Percentiles rank a stretch among this genome's conserved stretches.
Evolutionary conservation across 2,888 invertebrate genomes (phyloP).

Genomic region (Eupeodes latifasciatus): DNA sequence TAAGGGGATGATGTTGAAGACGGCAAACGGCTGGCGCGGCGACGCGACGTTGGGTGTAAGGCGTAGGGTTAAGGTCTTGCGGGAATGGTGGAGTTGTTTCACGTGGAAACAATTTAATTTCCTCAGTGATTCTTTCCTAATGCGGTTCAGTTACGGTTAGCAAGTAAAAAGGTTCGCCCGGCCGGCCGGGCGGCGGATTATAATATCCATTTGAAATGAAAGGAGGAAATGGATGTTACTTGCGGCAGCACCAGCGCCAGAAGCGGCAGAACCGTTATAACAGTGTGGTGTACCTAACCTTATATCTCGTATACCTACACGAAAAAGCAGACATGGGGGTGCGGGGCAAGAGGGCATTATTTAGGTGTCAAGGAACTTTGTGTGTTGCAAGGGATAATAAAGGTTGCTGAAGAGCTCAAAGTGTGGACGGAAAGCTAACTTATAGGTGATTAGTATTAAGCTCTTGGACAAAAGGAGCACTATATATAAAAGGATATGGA

Average conservation of each 20-base stretch:
- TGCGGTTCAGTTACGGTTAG: conserved; percentile 33
- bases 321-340: conserved; percentile 2
- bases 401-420: conserved; percentile 58
- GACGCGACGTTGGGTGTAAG: background rate
- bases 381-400: conserved; percentile 51
- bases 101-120: conserved; percentile 69
- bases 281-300: background rate
- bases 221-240: conserved; percentile 59
- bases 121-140: conserved; percentile 11
- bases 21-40: background rate
- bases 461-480: conserved; percentile 39
- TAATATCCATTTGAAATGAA: conserved; percentile 63
- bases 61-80: conserved; percentile 9
- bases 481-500: background rate
- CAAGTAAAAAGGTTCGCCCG: conserved; percentile 45
- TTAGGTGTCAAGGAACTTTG: conserved; percentile 45
- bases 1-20: no score
- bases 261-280: conserved; percentile 14
- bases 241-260: conserved; percentile 4
- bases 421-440: conserved; percentile 69
- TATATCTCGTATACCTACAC: background rate
- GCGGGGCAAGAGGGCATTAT: background rate
- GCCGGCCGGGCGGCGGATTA: conserved; percentile 13
- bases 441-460: conserved; percentile 70
- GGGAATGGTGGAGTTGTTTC: conserved; percentile 21